phyloP scores from a whole-genome alignment of 2,888 invertebrate species.

The Graphium colonna region DNA sequence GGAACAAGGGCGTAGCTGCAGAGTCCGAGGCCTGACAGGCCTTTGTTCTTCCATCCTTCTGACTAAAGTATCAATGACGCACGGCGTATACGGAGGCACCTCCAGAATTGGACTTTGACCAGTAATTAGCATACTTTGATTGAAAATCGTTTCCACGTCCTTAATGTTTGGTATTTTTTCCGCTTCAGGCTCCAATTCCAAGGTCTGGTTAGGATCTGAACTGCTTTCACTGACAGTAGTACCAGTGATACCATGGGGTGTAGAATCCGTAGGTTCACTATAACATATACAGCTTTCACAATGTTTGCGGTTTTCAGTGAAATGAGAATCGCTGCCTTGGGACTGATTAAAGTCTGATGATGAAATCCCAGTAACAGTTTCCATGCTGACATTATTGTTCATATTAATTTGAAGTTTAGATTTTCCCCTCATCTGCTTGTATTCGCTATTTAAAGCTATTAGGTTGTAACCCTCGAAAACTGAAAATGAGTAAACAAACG shows the following conservation, averaged over 20 bases:
- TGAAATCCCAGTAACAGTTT: not conserved
- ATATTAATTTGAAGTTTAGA: conserved; percentile 19
- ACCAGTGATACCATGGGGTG: too few relatives aligned
- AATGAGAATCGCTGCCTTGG: too few relatives aligned
- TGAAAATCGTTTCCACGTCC: conserved; percentile 27
- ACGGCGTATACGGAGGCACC: not conserved
- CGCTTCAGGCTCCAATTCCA: not conserved
- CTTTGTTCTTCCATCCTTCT: not conserved
- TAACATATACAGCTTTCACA: conserved; percentile 8
- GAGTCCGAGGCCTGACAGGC: not conserved
- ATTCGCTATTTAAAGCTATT: conserved; percentile 27
- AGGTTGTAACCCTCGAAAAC: conserved; percentile 28
- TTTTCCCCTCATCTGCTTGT: conserved; percentile 27
- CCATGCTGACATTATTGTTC: not conserved
- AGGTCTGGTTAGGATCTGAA: not conserved
- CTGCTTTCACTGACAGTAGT: not conserved
- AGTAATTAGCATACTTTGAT: conserved; percentile 24
- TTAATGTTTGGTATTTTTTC: conserved; percentile 25
- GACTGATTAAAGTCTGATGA: too few relatives aligned
- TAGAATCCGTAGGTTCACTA: not conserved
- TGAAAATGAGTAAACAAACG: conserved; percentile 13
- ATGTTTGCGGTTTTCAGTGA: not conserved
- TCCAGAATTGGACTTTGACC: conserved; percentile 11
- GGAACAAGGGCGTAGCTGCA: not conserved
- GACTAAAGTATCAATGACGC: not conserved